These are phyloP conservation scores for Ceratina calcarata DNA, from an alignment of 1,140 invertebrate species.

Conservation along the genomic window DNA sequence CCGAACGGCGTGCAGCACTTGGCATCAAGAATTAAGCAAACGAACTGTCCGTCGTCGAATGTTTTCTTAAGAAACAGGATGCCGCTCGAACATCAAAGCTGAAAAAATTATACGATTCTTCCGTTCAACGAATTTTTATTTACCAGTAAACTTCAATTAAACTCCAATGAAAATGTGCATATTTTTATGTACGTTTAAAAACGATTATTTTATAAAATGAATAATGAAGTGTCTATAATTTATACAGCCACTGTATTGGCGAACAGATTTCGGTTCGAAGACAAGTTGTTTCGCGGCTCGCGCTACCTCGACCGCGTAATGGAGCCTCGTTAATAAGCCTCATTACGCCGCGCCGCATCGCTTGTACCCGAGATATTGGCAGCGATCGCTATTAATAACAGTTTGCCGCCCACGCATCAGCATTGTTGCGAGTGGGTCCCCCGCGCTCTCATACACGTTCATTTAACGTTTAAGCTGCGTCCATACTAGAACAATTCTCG, in stretches of 20 bases:
- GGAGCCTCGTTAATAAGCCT: conserved; percentile 63
- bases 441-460: no score
- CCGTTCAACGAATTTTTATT: conserved; percentile 2
- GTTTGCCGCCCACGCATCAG: conserved; percentile 62
- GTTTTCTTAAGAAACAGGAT: conserved; percentile 39
- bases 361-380: conserved; percentile 59
- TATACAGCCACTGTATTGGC: no score
- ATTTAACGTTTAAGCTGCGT: no score
- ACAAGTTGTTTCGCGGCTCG: background rate
- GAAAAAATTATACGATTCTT: background rate
- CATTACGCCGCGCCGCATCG: conserved; percentile 57
- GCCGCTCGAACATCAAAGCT: conserved; percentile 32
- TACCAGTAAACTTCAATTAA: no score
- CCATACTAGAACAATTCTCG: no score
- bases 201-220: no score
- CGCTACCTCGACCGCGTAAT: conserved; percentile 59
- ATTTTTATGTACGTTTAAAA: no score
- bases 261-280: background rate
- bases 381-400: conserved; percentile 63
- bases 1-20: background rate
- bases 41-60: conserved; percentile 10
- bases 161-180: no score
- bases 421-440: conserved; percentile 56
- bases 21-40: conserved; percentile 23
- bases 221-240: no score